phyloP scores from a whole-genome alignment of 2,797 vertebrate species.

The Onychomys leucogaster region DNA sequence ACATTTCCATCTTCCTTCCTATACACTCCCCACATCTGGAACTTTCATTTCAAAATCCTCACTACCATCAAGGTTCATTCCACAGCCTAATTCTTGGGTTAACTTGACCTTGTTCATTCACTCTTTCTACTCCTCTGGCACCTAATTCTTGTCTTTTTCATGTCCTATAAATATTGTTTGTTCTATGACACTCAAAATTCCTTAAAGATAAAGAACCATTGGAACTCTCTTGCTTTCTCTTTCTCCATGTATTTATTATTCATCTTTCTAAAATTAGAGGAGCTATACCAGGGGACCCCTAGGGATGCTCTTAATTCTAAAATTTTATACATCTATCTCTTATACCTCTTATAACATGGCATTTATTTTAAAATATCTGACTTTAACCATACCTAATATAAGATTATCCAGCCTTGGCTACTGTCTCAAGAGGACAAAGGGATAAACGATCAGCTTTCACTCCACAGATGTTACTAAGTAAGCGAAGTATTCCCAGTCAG shows the following conservation, averaged over 20 bases:
- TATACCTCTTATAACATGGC: background rate
- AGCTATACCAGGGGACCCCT: conserved; percentile 30
- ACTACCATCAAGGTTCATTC: background rate
- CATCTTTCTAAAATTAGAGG: background rate
- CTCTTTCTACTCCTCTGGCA: conserved; percentile 9
- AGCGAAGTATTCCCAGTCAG: conserved; percentile 13
- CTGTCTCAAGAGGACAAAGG: conserved; percentile 38
- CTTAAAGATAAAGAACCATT: conserved; percentile 33
- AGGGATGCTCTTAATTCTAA: background rate
- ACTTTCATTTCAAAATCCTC: conserved; percentile 36
- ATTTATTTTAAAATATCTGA: conserved; percentile 46
- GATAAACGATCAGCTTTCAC: conserved; percentile 12
- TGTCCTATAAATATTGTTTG: conserved; percentile 7
- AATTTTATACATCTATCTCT: conserved; percentile 38
- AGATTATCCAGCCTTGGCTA: conserved; percentile 28
- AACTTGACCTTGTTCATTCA: background rate
- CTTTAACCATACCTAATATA: conserved; percentile 44
- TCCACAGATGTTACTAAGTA: conserved; percentile 40
- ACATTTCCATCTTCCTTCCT: background rate
- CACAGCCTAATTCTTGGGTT: background rate
- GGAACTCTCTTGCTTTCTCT: background rate
- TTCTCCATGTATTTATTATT: background rate
- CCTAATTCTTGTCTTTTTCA: conserved; percentile 32
- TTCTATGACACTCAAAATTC: conserved; percentile 11
- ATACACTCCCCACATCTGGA: background rate